Evolutionary conservation across 2,888 invertebrate species (phyloP).

Genomic region (Phortica magna): DNA sequence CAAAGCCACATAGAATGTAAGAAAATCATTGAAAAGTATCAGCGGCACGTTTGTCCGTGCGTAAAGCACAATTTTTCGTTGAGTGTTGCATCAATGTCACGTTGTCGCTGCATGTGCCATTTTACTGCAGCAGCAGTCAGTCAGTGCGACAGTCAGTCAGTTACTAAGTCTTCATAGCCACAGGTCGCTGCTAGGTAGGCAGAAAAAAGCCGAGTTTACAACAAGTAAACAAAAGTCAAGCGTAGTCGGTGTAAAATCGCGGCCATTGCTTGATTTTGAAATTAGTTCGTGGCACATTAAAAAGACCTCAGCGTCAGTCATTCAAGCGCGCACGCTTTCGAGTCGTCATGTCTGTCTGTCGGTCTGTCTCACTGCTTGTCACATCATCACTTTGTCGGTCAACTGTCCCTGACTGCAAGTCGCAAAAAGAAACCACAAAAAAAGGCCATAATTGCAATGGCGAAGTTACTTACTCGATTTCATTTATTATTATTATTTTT

Average conservation of each 20-base stretch:
- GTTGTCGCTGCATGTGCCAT: background rate
- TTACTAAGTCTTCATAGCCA: background rate
- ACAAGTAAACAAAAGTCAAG: background rate
- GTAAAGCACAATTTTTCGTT: background rate
- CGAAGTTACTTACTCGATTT: conserved; percentile 27
- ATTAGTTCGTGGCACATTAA: conserved; percentile 32
- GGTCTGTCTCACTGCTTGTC: conserved; percentile 11
- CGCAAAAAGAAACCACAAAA: background rate
- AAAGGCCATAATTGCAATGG: conserved; percentile 25
- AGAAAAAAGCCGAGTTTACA: background rate
- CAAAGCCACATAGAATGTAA: background rate
- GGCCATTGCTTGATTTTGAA: conserved; percentile 24
- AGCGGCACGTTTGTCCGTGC: conserved; percentile 24
- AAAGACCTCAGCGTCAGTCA: conserved; percentile 4
- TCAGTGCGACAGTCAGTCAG: too few relatives aligned
- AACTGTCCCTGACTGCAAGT: conserved; percentile 23
- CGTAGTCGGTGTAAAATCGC: background rate
- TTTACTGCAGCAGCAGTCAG: too few relatives aligned
- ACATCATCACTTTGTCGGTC: conserved; percentile 28
- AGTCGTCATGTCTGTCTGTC: background rate
- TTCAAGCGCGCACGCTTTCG: background rate
- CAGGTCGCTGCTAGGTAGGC: background rate
- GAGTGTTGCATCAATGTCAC: conserved; percentile 26
- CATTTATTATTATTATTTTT: conserved; percentile 24
- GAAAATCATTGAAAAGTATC: conserved; percentile 27